Conservation (phyloP, 2,888 invertebrate genomes). For the Drosophila peninsularis region DNA sequence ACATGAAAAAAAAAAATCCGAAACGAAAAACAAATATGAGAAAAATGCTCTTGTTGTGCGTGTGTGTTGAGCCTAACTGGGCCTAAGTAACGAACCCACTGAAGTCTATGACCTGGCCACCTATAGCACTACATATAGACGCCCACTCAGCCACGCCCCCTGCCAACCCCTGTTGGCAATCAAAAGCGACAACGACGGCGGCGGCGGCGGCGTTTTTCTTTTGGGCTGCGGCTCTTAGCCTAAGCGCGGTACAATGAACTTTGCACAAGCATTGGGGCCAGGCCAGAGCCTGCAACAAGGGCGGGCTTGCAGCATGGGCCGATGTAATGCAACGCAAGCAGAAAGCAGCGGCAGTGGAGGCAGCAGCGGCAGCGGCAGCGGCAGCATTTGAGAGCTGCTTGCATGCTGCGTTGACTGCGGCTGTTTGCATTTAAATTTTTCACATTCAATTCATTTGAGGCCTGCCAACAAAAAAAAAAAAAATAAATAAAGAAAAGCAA, state of each 20-base stretch:
- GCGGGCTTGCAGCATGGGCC: neutral
- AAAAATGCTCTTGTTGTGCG: slow-evolving; percentile 37
- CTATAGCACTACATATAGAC: slow-evolving; percentile 43
- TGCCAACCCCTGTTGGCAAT: slow-evolving; percentile 57
- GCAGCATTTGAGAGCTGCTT: slow-evolving; percentile 42
- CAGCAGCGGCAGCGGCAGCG: slow-evolving; percentile 11
- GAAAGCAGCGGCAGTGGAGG: slow-evolving; percentile 12
- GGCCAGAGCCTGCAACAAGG: neutral
- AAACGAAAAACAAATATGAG: slow-evolving; percentile 53
- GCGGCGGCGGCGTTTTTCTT: slow-evolving; percentile 67
- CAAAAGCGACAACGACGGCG: slow-evolving; percentile 61
- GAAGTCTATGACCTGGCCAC: slow-evolving; percentile 59
- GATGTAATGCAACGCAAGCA: slow-evolving; percentile 5
- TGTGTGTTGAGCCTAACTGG: slow-evolving; percentile 39
- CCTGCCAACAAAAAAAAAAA: slow-evolving; percentile 55
- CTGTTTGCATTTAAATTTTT: slow-evolving; percentile 81
- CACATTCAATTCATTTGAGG: slow-evolving; percentile 81
- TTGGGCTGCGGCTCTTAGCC: slow-evolving; percentile 70
- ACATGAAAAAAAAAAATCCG: slow-evolving; percentile 25
- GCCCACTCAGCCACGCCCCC: slow-evolving; percentile 10
- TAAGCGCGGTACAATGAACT: slow-evolving; percentile 78
- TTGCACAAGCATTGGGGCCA: slow-evolving; percentile 51
- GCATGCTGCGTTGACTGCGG: slow-evolving; percentile 56
- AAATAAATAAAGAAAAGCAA: slow-evolving; percentile 52
- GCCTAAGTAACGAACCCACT: slow-evolving; percentile 46